These are phyloP conservation scores for Heteronetta atricapilla DNA, from an alignment of 2,113 vertebrate species.

Conservation along the genomic window DNA sequence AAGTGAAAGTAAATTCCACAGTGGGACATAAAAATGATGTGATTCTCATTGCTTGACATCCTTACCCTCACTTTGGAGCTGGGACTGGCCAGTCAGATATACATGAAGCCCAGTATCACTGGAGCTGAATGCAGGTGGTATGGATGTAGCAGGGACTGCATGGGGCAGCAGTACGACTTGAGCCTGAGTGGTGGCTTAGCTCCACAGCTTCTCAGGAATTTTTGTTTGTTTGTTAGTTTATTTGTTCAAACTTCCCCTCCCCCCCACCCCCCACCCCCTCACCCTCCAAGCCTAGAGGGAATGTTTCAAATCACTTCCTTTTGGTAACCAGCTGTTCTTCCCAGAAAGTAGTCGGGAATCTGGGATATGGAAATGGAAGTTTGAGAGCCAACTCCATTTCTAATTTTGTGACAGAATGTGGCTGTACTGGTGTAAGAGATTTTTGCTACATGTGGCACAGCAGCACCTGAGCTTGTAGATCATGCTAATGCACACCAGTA, in stretches of 20 bases:
- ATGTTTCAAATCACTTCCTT: constrained; percentile 26
- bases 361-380: background rate
- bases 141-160: background rate
- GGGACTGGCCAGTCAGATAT: background rate
- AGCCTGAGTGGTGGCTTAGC: background rate
- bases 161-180: rapidly evolving
- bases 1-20: background rate
- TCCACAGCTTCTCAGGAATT: background rate
- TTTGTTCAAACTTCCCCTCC: background rate
- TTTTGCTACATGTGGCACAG: background rate
- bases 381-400: background rate
- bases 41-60: background rate
- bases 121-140: background rate
- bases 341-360: background rate
- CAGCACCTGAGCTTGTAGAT: background rate
- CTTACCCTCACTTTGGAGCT: background rate
- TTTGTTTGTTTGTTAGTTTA: background rate
- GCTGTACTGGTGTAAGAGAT: background rate
- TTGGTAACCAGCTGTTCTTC: constrained; percentile 10
- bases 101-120: rapidly evolving
- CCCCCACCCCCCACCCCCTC: too few species aligned
- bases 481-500: background rate
- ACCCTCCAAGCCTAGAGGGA: background rate
- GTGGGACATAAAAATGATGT: rapidly evolving
- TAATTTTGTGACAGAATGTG: background rate